These are phyloP conservation scores for Baronia brevicornis DNA, from an alignment of 2,888 invertebrate genomes.

Conservation along the genomic window DNA sequence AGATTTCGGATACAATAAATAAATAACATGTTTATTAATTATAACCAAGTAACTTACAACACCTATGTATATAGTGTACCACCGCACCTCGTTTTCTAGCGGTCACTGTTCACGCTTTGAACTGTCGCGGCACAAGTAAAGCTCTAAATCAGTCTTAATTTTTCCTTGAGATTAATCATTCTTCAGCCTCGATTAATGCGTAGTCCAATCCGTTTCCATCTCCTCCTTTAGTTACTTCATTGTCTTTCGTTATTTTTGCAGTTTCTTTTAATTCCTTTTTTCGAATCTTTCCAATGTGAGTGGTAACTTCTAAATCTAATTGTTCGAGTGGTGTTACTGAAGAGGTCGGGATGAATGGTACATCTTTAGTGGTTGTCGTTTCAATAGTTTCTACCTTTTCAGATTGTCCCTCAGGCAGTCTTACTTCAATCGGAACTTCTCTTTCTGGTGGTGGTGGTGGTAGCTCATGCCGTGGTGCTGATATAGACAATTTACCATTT, in stretches of 20 bases:
- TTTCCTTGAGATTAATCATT: slow-evolving; percentile 32
- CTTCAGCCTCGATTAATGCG: slow-evolving; percentile 38
- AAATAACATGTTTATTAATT: slow-evolving; percentile 60
- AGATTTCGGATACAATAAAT: too few species aligned
- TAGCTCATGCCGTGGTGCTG: slow-evolving; percentile 56
- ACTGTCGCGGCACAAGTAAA: slow-evolving; percentile 26
- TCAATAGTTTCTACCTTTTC: slow-evolving; percentile 25
- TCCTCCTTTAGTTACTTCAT: slow-evolving; percentile 56
- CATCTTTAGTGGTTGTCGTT: slow-evolving; percentile 23
- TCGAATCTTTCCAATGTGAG: slow-evolving; percentile 61
- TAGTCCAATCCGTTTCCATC: slow-evolving; percentile 56
- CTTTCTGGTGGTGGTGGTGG: slow-evolving; percentile 60
- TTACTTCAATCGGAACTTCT: slow-evolving; percentile 55
- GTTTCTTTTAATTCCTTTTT: slow-evolving; percentile 63
- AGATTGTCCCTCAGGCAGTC: slow-evolving; percentile 31
- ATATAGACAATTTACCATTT: slow-evolving; percentile 46
- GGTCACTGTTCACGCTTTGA: slow-evolving; percentile 7
- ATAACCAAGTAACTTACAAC: slow-evolving; percentile 40
- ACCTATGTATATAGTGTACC: slow-evolving; percentile 23
- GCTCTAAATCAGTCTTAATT: slow-evolving; percentile 53
- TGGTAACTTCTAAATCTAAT: slow-evolving; percentile 50
- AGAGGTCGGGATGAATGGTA: slow-evolving; percentile 20
- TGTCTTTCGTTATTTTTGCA: slow-evolving; percentile 52
- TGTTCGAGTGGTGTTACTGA: slow-evolving; percentile 41
- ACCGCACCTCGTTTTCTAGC: too few species aligned